Evolutionary conservation across 2,113 vertebrate species (phyloP), one percentile per base, ranked within the genome.

Genomic region (Calonectris borealis): DNA sequence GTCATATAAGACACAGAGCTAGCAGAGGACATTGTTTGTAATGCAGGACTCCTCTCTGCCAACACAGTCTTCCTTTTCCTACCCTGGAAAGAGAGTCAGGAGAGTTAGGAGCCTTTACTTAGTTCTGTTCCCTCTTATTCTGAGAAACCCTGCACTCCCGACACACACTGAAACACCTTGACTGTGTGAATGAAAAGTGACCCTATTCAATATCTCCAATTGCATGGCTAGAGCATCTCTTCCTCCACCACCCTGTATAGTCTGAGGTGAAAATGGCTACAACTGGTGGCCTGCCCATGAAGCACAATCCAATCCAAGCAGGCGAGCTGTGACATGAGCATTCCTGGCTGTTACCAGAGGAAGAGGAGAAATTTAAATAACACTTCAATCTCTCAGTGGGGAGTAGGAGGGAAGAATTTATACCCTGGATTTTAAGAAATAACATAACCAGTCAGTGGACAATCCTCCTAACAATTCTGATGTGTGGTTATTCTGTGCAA

Each of bases 271-370:
- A 68, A 84, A 87, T 10, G 7, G 17, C 52, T 58, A 8, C 60
- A 81, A 2, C 1, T 83, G 49, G 54, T 71, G 29, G 58, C 13
- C 26, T 44, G 18, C 17, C 18, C 27, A 12, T 22, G 31, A 14
- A 86, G 38, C 6, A 58, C 15, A 71, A 34, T 60, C 34, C 14
- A 36, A 4, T 2, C 7, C 42, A 90, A 71, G 32, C 7, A 85
- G 19, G 1, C 6, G 22, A 80, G 22, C 32, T 92, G 9, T 0
- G 0, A 36, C 1, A 2, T n/a, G 10, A 91, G 5, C 19, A 34
- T 71, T 89, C 13, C 16, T 5, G 7, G 17, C 14, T 78, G 21
- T 58, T 65, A 60, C 7, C 11, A 68, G 29, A 55, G 20, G 38
- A 68, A 82, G 14, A 80, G 34, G 8, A 60, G 36, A 90, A 84